Evolutionary conservation across 2,113 vertebrate genomes (phyloP), one percentile per base, ranked within the genome.

Genomic region (Toxotes jaculatrix): DNA sequence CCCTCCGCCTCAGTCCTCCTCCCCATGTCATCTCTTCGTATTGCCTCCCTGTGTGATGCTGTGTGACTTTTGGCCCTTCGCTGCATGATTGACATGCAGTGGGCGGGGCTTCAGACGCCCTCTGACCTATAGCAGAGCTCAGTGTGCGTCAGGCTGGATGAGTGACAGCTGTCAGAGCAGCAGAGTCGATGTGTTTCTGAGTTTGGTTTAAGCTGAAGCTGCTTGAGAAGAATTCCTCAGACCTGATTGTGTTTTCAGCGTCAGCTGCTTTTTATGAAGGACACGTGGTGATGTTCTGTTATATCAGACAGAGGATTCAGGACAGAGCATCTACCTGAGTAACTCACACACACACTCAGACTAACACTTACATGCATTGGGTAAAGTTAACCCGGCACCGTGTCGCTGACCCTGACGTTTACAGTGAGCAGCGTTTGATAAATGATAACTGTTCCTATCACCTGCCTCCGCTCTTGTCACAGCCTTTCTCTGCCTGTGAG

Each of bases 41-140:
- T 53, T 1, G 9, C 36, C 64, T 68, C 74, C 27, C 51, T 1
- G 31, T 38, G 47, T 62, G 47, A 43, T 0, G 16, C 51, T 59
- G 40, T 42, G 53, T 51, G 4, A 32, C 43, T 76, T 82, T 45
- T 71, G 45, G 14, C 3, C 55, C 19, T 6, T 31, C 13, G 1
- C n/a, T 53, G 47, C 4, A 57, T 86, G 87, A 90, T 64, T 88
- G 82, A 87, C 82, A 82, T 3, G 0, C 43, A 16, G 38, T 1
- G 61, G 21, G 80, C 23, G 68, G 77, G 66, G 27, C 63, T 73
- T 79, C 4, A 2, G 34, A 42, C 68, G 79, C 68, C 64, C 86
- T 88, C 65, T 87, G 86, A 84, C 85, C 76, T 80, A 66, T 71
- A 32, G 72, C 27, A 42, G 73, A 45, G 69, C 42, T 73, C 36